Conservation (phyloP, 1,140 invertebrate species). For the Drosophila erecta region DNA sequence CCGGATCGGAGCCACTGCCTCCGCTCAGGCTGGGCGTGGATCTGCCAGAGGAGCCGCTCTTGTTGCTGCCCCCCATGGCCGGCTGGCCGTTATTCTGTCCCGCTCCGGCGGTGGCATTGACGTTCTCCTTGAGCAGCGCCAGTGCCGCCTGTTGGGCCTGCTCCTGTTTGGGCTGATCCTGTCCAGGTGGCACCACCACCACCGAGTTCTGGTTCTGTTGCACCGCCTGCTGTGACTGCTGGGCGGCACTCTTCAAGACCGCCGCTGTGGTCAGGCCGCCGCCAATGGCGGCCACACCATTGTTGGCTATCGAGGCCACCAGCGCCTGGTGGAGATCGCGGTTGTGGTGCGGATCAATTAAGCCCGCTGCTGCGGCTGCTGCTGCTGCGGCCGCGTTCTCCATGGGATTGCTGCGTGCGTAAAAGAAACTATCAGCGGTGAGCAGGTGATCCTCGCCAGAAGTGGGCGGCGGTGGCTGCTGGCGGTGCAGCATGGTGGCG, state of each 20-base stretch:
- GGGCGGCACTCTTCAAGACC: constrained; percentile 74
- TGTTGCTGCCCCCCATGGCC: constrained; percentile 42
- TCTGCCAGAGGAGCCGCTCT: constrained; percentile 88
- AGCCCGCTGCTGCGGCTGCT: constrained; percentile 77
- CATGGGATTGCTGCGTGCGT: constrained; percentile 85
- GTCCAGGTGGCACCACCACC: constrained; percentile 18
- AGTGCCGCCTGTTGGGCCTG: constrained; percentile 79
- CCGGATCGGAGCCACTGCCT: constrained; percentile 87
- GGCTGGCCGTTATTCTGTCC: constrained; percentile 44
- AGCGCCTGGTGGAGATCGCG: constrained; percentile 87
- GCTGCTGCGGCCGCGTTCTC: constrained; percentile 85
- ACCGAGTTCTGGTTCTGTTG: constrained; percentile 58
- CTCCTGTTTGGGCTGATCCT: constrained; percentile 68
- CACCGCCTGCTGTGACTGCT: constrained; percentile 13
- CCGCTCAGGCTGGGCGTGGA: constrained; percentile 88
- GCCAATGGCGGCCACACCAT: constrained; percentile 79
- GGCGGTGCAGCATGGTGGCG: constrained; percentile 78
- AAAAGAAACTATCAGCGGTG: constrained; percentile 69
- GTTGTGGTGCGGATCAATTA: constrained; percentile 86
- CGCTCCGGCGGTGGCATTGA: constrained; percentile 51
- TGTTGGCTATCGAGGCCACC: constrained; percentile 86
- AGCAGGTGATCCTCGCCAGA: constrained; percentile 52
- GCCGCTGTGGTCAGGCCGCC: constrained; percentile 75
- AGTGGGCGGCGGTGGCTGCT: constrained; percentile 45
- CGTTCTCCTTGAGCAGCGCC: constrained; percentile 67